These are phyloP conservation scores for Lysiphlebus fabarum DNA, from an alignment of 1,140 invertebrate species.

Conservation along the genomic window DNA sequence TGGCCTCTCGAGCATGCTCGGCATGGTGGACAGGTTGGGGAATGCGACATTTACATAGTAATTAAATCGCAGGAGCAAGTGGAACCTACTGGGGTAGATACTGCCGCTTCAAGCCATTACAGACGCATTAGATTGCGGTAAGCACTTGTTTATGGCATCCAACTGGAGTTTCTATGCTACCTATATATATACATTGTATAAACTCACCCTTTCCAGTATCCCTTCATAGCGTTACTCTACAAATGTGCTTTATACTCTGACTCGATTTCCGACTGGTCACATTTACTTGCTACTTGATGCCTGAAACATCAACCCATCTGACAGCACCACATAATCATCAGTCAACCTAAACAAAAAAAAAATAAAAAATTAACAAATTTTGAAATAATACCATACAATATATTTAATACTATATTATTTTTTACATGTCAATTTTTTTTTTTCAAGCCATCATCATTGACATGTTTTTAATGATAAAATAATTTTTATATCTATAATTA, in stretches of 20 bases:
- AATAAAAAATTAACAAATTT: too few species aligned
- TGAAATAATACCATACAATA: too few species aligned
- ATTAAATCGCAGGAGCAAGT: slow-evolving; percentile 56
- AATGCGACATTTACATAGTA: slow-evolving; percentile 58
- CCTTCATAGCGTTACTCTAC: slow-evolving; percentile 1
- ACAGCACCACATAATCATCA: neutral
- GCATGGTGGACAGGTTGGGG: slow-evolving; percentile 48
- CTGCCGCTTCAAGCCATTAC: slow-evolving; percentile 53
- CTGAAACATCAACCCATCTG: slow-evolving; percentile 1
- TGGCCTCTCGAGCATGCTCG: neutral
- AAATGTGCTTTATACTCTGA: slow-evolving; percentile 19
- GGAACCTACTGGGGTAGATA: slow-evolving; percentile 51
- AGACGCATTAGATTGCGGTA: slow-evolving; percentile 57
- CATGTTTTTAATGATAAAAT: too few species aligned
- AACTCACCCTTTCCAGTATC: too few species aligned
- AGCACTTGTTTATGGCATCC: slow-evolving; percentile 56
- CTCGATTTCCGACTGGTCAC: slow-evolving; percentile 26
- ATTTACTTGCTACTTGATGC: too few species aligned
- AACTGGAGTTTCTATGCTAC: slow-evolving; percentile 24
- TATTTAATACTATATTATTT: too few species aligned
- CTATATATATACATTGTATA: too few species aligned
- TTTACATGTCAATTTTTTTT: too few species aligned
- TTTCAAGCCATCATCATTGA: too few species aligned
- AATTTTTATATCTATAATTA: too few species aligned
- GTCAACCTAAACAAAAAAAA: neutral